Base-by-base conservation (phyloP, 2,888 invertebrate species). In the Dione vanillae region DNA sequence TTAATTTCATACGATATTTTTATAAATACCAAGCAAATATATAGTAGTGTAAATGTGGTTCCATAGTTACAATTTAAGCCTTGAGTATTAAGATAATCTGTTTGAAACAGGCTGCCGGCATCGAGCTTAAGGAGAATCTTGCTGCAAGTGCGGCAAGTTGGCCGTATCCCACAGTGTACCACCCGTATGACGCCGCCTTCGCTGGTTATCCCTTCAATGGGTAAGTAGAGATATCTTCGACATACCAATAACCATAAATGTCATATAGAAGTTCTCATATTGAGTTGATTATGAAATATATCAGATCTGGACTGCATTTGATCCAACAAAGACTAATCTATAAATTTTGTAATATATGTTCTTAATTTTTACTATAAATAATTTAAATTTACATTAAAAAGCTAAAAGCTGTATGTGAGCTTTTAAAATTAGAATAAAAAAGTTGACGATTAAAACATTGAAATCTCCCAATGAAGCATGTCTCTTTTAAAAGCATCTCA, bases 191-290 rank as follows among this genome's bases (percentile, higher is more conserved):
- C 84, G 96, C 97, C 73, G 97, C 97, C 72, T 97, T 98, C 87
- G 97, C 97, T 74, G 97, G 97, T 80, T 98, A 98, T 94, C 97
- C 98, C 77, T 98, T 98, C 94, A 98, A 97, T 93, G 97, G 98
- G 98, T 98, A 94, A 97, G 97, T 88, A 54, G 8, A 43, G 16
- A 35, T 27, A 59, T 16, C 14, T 37, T 62, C 16, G n/a, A 19
- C 3, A 84, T 51, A 19, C n/a, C 43, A 35, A 12, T 19, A 59
- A 40, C 27, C 27, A 5, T 27, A 27, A 2, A 27, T 27, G 27
- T 27, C 27, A 27, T 27, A 27, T 5, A 3, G 27, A 3, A 2
- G 27, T 5, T 27, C 2, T 27, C 27, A 27, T 27, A 27, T 3
- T 3, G 2, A 27, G 5, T 3, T 27, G 27, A 27, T 20, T 12